Percentiles rank a stretch among this genome's conserved stretches.
Conservation (phyloP, 2,797 vertebrate genomes). For the Sternotherus odoratus region DNA sequence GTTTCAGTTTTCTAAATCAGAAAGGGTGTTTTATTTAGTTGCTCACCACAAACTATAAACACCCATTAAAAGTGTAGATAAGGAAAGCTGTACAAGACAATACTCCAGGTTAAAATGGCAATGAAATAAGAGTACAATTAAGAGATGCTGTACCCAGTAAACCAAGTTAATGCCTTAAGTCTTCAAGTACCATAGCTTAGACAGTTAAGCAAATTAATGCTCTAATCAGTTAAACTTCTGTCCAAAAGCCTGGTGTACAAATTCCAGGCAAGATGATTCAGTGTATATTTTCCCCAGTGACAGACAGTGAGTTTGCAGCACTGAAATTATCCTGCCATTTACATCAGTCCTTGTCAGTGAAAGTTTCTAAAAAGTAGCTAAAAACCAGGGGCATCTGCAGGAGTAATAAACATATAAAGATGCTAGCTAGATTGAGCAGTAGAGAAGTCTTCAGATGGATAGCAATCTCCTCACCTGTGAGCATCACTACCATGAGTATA, state of each 20-base stretch:
- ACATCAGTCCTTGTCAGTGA: not conserved
- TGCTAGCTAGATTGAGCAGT: not conserved
- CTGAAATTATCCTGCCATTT: slow-evolving; percentile 24
- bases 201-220: not conserved
- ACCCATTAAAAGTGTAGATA: slow-evolving; percentile 56
- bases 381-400: not conserved
- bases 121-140: slow-evolving; percentile 37
- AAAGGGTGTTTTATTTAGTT: slow-evolving; percentile 64
- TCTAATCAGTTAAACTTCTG: not conserved
- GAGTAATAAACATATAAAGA: not conserved
- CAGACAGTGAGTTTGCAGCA: not conserved
- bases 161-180: slow-evolving; percentile 1
- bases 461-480: slow-evolving; percentile 46
- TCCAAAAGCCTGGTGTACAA: not conserved
- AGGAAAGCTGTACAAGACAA: slow-evolving; percentile 42
- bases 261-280: not conserved
- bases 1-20: slow-evolving; percentile 62
- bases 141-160: not conserved
- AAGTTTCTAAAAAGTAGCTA: slow-evolving; percentile 24
- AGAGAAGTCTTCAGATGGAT: slow-evolving; percentile 27
- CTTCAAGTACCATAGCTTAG: not conserved
- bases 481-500: not conserved
- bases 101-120: slow-evolving; percentile 35
- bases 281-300: not conserved
- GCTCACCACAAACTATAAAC: slow-evolving; percentile 71